Base-by-base conservation (phyloP, 2,888 invertebrate genomes). In the Tachina grossa region DNA sequence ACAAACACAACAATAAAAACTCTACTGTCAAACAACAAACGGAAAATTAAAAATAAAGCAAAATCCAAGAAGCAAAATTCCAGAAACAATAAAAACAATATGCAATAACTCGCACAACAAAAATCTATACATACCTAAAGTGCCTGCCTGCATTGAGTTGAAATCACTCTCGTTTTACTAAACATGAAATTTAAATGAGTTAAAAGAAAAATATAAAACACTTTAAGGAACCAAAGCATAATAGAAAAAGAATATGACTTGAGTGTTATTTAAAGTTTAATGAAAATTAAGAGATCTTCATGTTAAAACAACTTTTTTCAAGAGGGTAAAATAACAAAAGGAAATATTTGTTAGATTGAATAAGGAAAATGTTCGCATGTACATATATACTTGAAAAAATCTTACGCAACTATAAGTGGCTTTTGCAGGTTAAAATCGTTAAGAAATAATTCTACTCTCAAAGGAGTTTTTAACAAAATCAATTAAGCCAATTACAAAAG, bases 201-300 rank as follows among this genome's bases (percentile, higher is more conserved):
- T 61, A n/a, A 61, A 68, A 45, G 43, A 53, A 74, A 59, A 68
- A 51, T 6, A 65, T 8, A 49, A 83, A 78, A 78, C 51, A 47
- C 59, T 66, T 69, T 13, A 55, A 76, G 75, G 47, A 45, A 76
- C 72, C 57, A 57, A 49, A 66, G 39, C 49, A 45, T 14, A 45
- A 63, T 47, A 68, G 39, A 65, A 71, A 41, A 61, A 47, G 14
- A 10, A 65, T 59, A 57, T 19, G 45, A 31, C n/a, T 76, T 61
- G 68, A 85, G 85, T 83, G 85, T 55, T 51, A 80, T 71, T 83
- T 65, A 45, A 76, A 83, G 85, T 85, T 85, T 79, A 85, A 85
- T 83, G 83, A 83, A 83, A 85, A 85, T 83, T 83, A 79, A 76
- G 55, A 72, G 85, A 82, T 85, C 82, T 85, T 75, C 63, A 65